Evolutionary conservation across 2,888 invertebrate species (phyloP).

Genomic region (Polydrusus cervinus): DNA sequence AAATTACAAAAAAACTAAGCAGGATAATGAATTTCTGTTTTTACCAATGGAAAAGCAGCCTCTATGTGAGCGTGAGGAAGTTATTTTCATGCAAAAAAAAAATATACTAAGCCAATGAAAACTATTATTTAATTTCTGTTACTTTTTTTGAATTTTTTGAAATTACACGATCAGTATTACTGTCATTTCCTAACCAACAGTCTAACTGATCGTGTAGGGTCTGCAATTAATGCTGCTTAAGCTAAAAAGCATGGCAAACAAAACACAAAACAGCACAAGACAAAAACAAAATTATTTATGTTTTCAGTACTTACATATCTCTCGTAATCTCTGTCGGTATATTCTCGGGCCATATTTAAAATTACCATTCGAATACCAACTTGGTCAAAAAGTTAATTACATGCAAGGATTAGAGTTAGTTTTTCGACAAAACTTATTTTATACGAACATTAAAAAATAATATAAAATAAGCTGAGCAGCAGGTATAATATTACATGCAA

Average conservation of each 20-base stretch:
- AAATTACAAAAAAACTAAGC: too few relatives aligned
- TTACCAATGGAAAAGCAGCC: too few relatives aligned
- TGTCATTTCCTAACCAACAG: too few relatives aligned
- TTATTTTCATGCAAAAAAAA: too few relatives aligned
- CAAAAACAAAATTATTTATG: not conserved
- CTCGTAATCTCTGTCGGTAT: conserved; percentile 64
- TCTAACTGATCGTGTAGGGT: too few relatives aligned
- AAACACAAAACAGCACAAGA: conserved; percentile 10
- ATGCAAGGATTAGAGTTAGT: conserved; percentile 1
- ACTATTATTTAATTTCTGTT: too few relatives aligned
- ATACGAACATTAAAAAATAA: conserved; percentile 45
- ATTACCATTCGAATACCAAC: conserved; percentile 3
- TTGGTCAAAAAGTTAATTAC: conserved; percentile 6
- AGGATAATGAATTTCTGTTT: too few relatives aligned
- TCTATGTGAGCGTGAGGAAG: too few relatives aligned
- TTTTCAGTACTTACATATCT: conserved; percentile 66
- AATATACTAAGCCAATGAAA: too few relatives aligned
- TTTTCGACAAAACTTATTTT: conserved; percentile 1
- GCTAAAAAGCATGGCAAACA: conserved; percentile 8
- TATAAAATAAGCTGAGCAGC: conserved; percentile 8
- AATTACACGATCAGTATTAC: too few relatives aligned
- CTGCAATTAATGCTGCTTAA: too few relatives aligned
- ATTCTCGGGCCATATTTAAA: conserved; percentile 62
- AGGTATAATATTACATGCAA: conserved; percentile 63
- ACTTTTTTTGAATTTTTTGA: too few relatives aligned